A percentile compares a stretch with the other conserved stretches of the same genome.
Conservation (phyloP, 23 tunicate species). For the Corella eumyota region DNA sequence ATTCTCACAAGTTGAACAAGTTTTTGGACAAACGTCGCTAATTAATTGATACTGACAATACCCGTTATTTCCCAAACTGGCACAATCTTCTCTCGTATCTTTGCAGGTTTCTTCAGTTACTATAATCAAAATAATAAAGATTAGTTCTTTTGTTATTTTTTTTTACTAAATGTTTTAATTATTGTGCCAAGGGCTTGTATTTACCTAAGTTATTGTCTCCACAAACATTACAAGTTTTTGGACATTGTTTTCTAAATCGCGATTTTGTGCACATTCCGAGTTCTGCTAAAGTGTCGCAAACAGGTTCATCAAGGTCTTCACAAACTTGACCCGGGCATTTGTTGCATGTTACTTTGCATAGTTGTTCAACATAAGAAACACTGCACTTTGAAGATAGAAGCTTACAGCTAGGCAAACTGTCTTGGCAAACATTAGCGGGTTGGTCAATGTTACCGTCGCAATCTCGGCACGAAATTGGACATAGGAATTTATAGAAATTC, state of each 20-base stretch:
- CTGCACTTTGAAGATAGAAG: constrained; percentile 14
- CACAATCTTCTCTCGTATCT: too few species aligned
- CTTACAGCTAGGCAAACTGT: constrained; percentile 9
- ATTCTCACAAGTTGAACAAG: too few species aligned
- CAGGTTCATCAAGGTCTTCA: too few species aligned
- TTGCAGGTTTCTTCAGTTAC: too few species aligned
- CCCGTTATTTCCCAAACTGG: too few species aligned
- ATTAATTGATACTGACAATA: too few species aligned
- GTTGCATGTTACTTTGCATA: constrained; percentile 29
- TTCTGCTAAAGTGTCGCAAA: constrained; percentile 18
- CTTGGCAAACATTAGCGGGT: constrained; percentile 7
- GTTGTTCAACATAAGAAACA: not conserved
- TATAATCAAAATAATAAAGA: too few species aligned
- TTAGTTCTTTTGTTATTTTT: too few species aligned
- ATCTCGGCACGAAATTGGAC: constrained; percentile 40
- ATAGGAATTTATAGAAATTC: constrained; percentile 14
- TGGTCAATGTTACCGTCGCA: constrained; percentile 16
- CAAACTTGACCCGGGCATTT: constrained; percentile 13
- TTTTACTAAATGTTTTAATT: too few species aligned
- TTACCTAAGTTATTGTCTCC: too few species aligned
- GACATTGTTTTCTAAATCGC: constrained; percentile 11
- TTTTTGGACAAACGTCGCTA: too few species aligned
- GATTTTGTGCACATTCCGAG: constrained; percentile 13
- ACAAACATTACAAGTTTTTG: constrained; percentile 43
- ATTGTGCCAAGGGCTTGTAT: too few species aligned